Evolutionary conservation across 2,797 vertebrate species (phyloP).

Genomic region (Lepilemur septentrionalis): DNA sequence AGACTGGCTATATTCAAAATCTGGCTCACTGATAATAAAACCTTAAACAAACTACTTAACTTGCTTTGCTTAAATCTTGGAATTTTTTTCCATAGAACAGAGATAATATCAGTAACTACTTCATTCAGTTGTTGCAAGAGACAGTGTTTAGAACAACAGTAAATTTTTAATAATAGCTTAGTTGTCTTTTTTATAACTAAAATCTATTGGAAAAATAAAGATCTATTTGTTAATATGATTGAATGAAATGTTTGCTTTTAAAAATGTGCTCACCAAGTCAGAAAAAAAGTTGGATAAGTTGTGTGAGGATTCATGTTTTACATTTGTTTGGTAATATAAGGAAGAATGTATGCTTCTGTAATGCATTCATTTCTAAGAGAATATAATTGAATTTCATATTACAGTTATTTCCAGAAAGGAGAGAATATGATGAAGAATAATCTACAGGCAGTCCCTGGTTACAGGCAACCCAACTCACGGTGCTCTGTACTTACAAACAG

Average conservation of each 20-base stretch:
- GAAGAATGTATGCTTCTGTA: not conserved
- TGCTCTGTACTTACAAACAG: not conserved
- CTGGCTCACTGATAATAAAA: not conserved
- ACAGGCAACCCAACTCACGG: not conserved
- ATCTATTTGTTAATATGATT: not conserved
- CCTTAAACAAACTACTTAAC: not conserved
- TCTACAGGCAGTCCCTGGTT: not conserved
- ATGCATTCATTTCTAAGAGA: not conserved
- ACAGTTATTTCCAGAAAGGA: constrained; percentile 8
- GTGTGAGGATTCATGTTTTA: not conserved
- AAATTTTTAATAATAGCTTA: constrained; percentile 28
- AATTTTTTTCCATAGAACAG: not conserved
- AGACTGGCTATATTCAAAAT: constrained; percentile 2
- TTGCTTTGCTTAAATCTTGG: not conserved
- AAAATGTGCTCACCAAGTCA: not conserved
- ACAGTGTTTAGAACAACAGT: not conserved
- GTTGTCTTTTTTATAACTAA: constrained; percentile 8
- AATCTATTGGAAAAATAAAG: not conserved
- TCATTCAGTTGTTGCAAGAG: not conserved
- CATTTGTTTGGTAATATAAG: not conserved
- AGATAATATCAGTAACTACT: not conserved
- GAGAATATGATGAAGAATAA: not conserved
- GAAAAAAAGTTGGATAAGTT: not conserved
- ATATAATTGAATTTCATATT: not conserved
- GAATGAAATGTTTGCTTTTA: constrained; percentile 28